These are phyloP conservation scores for Tromatobia lineatoria DNA, from an alignment of 2,888 invertebrate species.

Conservation along the genomic window DNA sequence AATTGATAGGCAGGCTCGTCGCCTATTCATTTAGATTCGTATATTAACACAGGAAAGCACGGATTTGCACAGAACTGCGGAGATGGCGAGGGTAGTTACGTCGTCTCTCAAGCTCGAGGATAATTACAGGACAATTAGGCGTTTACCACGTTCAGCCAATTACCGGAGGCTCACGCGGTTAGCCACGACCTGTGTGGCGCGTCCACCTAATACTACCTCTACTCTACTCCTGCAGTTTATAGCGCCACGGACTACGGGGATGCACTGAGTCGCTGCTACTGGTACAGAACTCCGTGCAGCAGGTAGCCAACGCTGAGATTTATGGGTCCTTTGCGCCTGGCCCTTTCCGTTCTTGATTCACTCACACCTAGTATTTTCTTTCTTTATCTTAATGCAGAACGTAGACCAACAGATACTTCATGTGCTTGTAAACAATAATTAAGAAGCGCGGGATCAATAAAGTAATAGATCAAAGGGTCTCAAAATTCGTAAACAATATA, in stretches of 20 bases:
- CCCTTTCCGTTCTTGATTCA: constrained; percentile 35
- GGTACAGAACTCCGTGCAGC: constrained; percentile 41
- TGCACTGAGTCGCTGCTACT: constrained; percentile 18
- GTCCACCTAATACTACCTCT: constrained; percentile 55
- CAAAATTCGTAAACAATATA: no score
- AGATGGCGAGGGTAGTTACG: constrained; percentile 32
- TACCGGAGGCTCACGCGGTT: constrained; percentile 64
- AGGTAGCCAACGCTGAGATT: constrained; percentile 52
- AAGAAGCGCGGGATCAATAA: no score
- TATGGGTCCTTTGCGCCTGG: constrained; percentile 57
- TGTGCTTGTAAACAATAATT: no score
- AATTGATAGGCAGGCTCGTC: constrained; percentile 48
- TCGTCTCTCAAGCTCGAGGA: constrained; percentile 43
- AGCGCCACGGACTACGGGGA: constrained; percentile 17
- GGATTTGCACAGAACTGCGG: constrained; percentile 3
- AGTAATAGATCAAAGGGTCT: no score
- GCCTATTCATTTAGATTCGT: constrained; percentile 33
- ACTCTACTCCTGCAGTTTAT: constrained; percentile 21
- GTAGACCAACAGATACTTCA: not conserved
- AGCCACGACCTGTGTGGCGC: constrained; percentile 76
- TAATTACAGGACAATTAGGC: constrained; percentile 67
- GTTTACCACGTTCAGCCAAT: constrained; percentile 77
- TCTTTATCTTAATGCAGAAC: not conserved
- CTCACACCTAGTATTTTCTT: constrained; percentile 13
- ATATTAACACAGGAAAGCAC: constrained; percentile 42